Base-by-base conservation (phyloP, 2,888 invertebrate species). In the Microctonus aethiopoides region DNA sequence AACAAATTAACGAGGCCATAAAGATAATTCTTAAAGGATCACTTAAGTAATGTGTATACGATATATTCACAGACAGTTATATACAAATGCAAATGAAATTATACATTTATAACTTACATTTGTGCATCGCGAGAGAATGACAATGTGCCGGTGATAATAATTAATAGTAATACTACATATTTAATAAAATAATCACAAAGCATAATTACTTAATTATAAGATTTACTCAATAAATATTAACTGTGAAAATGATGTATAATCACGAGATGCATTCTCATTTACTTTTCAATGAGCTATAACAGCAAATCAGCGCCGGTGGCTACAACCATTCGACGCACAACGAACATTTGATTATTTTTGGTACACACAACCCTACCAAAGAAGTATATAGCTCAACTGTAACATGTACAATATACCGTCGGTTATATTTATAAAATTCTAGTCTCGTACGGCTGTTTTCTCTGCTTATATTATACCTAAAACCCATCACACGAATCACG, bases 381-480 rank as follows among this genome's bases (percentile, higher is more conserved):
- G 59, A 54, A 4, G 16, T 46, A 46, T 46, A 46, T 46, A 46
- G 5, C 46, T 16, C 46, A 41, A 60, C 72, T 75, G 71, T 68
- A 76, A 70, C 68, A 61, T 68, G 34, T 61, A 66, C 70, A 65
- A 52, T 61, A 26, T 39, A 61, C 72, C 41, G 64, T 63, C 67
- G 67, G n/a, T 67, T 79, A 76, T 82, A 82, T 82, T 82, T 82
- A 82, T 81, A 82, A 81, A 82, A 81, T 77, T 74, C 68, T 74
- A 72, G 68, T 67, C 70, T 75, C 73, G 66, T 66, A 39, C 29
- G 7, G 11, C 41, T 26, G 22, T 4, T 24, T 13, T 22, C 32
- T 20, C 16, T 32, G n/a, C n/a, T n/a, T n/a, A n/a, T n/a, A n/a
- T n/a, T n/a, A n/a, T n/a, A n/a, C n/a, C n/a, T n/a, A n/a, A n/a